These are phyloP conservation scores for Gobionotothen gibberifrons DNA, from an alignment of 2,797 vertebrate genomes.

Conservation along the genomic window DNA sequence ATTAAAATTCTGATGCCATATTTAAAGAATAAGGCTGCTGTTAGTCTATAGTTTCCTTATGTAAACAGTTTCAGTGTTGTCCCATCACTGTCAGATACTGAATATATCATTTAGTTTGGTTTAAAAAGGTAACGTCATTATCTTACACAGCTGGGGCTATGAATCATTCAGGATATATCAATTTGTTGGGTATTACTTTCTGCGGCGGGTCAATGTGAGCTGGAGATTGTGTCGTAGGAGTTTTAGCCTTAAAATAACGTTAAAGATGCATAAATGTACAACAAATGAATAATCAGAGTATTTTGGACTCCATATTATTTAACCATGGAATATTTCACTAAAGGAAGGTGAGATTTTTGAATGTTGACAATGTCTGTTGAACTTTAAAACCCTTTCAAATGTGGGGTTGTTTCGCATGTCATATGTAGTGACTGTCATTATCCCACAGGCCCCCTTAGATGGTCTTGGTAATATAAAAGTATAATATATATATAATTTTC, in stretches of 20 bases:
- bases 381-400: not conserved
- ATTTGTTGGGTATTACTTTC: not conserved
- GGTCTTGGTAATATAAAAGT: conserved; percentile 1
- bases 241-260: not conserved
- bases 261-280: not conserved
- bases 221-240: not conserved
- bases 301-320: not conserved
- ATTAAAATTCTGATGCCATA: conserved; percentile 23
- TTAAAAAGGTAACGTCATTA: not conserved
- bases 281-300: not conserved
- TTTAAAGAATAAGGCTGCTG: conserved; percentile 12
- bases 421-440: not conserved
- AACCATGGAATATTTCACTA: not conserved
- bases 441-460: not conserved
- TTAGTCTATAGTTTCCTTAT: conserved; percentile 6
- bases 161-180: not conserved
- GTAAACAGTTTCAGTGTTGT: conserved; percentile 3
- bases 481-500: not conserved
- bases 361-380: not conserved
- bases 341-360: not conserved
- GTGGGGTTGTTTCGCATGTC: conserved; percentile 4
- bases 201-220: not conserved
- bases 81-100: not conserved
- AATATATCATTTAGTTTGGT: not conserved
- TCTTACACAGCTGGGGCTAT: not conserved